phyloP scores from a whole-genome alignment of 2,797 vertebrate species.

The Parauchenoglanis ngamensis region DNA sequence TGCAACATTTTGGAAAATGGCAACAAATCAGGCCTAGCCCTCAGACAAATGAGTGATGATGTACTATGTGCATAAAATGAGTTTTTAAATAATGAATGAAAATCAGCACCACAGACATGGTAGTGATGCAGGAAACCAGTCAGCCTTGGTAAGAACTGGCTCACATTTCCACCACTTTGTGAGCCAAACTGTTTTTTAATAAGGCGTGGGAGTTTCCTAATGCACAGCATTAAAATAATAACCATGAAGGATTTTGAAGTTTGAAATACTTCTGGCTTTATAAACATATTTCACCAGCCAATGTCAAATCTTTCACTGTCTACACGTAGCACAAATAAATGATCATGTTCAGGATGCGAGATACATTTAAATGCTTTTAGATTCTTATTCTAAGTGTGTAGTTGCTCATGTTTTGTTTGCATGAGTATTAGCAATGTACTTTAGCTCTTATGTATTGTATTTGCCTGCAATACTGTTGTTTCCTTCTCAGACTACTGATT shows the following conservation, averaged over 20 bases:
- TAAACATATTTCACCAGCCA: constrained; percentile 2
- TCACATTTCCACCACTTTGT: constrained; percentile 10
- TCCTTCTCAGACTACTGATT: not conserved
- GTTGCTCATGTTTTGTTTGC: not conserved
- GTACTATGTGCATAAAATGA: constrained; percentile 1
- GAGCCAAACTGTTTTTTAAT: not conserved
- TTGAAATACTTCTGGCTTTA: not conserved
- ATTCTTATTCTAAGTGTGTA: not conserved
- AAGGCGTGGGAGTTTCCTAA: not conserved
- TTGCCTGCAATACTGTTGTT: not conserved
- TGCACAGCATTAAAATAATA: constrained; percentile 19
- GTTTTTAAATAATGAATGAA: constrained; percentile 21
- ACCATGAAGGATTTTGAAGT: not conserved
- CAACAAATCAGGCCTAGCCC: constrained; percentile 10
- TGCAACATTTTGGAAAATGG: constrained; percentile 16
- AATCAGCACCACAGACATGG: constrained; percentile 15
- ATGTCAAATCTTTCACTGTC: not conserved
- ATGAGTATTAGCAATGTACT: not conserved
- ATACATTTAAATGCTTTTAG: not conserved
- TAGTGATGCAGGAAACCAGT: not conserved
- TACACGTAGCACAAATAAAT: constrained; percentile 16
- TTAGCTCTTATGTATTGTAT: not conserved
- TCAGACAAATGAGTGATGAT: constrained; percentile 12
- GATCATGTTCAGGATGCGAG: not conserved
- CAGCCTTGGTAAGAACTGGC: constrained; percentile 13